phyloP scores from a whole-genome alignment of 2,888 invertebrate species.

The Anodontia alba region DNA sequence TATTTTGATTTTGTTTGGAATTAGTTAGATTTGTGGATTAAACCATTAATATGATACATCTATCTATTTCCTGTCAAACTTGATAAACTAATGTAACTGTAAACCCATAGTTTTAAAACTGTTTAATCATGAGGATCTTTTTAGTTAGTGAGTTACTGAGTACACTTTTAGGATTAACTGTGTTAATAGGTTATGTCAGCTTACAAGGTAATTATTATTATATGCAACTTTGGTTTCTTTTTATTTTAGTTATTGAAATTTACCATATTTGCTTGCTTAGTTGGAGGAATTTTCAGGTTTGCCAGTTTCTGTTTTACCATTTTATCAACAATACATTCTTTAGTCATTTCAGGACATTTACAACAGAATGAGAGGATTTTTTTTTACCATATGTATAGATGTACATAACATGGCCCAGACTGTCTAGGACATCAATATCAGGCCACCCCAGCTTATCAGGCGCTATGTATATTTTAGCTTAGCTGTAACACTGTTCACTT shows the following conservation, averaged over 20 bases:
- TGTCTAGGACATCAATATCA: no score
- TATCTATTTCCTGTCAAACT: slow-evolving; percentile 6
- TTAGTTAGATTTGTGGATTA: not conserved
- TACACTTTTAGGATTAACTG: slow-evolving; percentile 16
- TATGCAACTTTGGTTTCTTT: not conserved
- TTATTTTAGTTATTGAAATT: not conserved
- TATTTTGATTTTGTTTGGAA: not conserved
- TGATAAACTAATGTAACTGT: not conserved
- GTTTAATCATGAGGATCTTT: slow-evolving; percentile 3
- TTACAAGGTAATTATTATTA: not conserved
- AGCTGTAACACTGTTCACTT: no score
- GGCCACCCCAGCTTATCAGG: no score
- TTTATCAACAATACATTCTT: no score
- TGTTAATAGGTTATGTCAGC: slow-evolving; percentile 15
- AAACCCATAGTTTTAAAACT: not conserved
- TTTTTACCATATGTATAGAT: no score
- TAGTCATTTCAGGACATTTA: no score
- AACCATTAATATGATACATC: not conserved
- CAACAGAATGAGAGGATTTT: no score
- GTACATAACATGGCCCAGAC: no score
- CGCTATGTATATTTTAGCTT: no score
- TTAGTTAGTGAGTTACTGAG: slow-evolving; percentile 5
- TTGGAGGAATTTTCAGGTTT: no score
- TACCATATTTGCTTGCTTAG: slow-evolving; percentile 7
- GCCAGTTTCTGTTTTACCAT: no score